A percentile compares a stretch with the other conserved stretches of the same genome.
Conservation (phyloP, 2,888 invertebrate species). For the Cactoblastis cactorum region DNA sequence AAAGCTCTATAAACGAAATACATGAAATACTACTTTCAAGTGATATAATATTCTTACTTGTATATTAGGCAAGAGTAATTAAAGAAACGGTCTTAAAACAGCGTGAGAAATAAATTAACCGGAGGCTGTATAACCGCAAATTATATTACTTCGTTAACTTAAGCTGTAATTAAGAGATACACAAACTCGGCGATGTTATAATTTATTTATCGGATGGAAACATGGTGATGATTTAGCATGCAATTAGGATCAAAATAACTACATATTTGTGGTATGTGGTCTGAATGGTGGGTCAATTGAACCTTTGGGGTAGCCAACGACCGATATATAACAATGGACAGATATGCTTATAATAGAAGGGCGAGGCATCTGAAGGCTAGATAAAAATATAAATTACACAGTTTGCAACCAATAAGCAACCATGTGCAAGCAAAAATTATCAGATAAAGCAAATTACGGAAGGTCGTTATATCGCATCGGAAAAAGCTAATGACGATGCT, state of each 20-base stretch:
- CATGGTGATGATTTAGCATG: too few species aligned
- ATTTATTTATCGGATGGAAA: not conserved
- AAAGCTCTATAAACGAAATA: not conserved
- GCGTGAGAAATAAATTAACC: constrained; percentile 3
- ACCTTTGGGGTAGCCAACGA: not conserved
- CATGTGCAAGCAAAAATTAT: not conserved
- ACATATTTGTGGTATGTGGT: too few species aligned
- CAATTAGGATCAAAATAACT: too few species aligned
- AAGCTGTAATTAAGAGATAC: not conserved
- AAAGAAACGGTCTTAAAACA: constrained; percentile 2
- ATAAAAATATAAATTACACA: not conserved
- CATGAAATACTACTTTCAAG: constrained; percentile 1
- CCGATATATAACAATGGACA: too few species aligned
- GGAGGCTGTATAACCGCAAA: not conserved
- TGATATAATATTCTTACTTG: not conserved
- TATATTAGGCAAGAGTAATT: not conserved
- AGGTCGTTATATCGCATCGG: constrained; percentile 8
- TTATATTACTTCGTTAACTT: not conserved
- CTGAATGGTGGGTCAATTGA: not conserved
- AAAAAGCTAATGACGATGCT: constrained; percentile 11
- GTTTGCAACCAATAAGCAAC: not conserved
- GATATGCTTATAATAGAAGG: too few species aligned
- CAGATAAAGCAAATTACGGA: constrained; percentile 5
- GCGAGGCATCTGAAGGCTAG: too few species aligned
- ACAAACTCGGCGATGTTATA: not conserved